Evolutionary conservation across 2,113 vertebrate genomes (phyloP).

Genomic region (Rousettus leschenaultii): DNA sequence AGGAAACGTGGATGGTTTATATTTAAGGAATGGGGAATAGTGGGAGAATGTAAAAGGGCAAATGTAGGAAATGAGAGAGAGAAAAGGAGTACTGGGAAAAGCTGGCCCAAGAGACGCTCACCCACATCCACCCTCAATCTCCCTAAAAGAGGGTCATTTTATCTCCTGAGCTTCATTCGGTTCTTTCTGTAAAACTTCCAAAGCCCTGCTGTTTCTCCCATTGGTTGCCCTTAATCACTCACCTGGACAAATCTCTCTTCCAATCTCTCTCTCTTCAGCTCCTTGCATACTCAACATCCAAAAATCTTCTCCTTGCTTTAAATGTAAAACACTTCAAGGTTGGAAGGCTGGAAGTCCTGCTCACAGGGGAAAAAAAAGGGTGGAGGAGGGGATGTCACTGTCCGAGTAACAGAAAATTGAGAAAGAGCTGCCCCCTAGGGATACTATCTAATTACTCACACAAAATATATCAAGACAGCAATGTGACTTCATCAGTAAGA

Average conservation of each 20-base stretch:
- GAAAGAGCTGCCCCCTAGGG: not conserved
- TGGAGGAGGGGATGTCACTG: not conserved
- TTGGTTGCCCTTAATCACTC: not conserved
- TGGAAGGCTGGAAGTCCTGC: constrained; percentile 48
- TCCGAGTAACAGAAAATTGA: not conserved
- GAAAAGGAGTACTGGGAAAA: not conserved
- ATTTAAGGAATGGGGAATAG: not conserved
- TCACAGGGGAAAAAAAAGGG: not conserved
- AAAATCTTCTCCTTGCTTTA: constrained; percentile 44
- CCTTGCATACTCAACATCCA: constrained; percentile 44
- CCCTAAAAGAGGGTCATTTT: not conserved
- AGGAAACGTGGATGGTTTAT: not conserved
- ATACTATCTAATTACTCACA: not conserved
- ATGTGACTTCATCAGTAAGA: not conserved
- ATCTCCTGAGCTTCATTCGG: not conserved
- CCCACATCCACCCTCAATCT: not conserved
- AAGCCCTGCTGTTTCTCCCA: not conserved
- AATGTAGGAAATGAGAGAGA: not conserved
- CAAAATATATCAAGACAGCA: not conserved
- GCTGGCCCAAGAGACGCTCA: not conserved
- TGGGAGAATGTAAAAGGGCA: not conserved
- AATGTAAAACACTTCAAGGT: constrained; percentile 21
- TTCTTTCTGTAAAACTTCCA: not conserved
- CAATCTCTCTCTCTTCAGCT: not conserved
- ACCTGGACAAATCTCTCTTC: constrained; percentile 39